Conservation (phyloP, 1,140 invertebrate genomes). For the Tribolium madens region DNA sequence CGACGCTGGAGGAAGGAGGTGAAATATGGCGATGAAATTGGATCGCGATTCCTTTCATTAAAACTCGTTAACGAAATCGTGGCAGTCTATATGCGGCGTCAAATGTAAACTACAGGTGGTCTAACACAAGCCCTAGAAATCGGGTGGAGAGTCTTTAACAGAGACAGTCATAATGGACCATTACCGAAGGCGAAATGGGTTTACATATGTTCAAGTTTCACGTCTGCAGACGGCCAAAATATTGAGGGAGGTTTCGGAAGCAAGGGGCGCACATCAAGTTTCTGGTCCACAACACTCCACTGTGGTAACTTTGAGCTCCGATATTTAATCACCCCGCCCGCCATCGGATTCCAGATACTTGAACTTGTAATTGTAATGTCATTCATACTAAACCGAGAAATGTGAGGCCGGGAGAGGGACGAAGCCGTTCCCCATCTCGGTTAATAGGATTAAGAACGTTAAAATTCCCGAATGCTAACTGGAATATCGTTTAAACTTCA, state of each 20-base stretch:
- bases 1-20: constrained; percentile 16
- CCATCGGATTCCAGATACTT: constrained; percentile 48
- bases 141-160: constrained; percentile 27
- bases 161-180: constrained; percentile 50
- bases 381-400: constrained; percentile 50
- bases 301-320: constrained; percentile 48
- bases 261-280: background rate
- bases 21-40: constrained; percentile 43
- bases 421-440: constrained; percentile 32
- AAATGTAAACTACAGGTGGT: constrained; percentile 51
- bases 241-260: background rate
- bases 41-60: constrained; percentile 47
- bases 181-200: constrained; percentile 50
- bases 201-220: constrained; percentile 49
- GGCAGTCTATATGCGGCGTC: constrained; percentile 32
- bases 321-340: constrained; percentile 46
- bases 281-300: constrained; percentile 43
- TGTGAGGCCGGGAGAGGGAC: constrained; percentile 25
- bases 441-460: constrained; percentile 51
- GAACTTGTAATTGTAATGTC: constrained; percentile 53
- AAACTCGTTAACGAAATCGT: constrained; percentile 46
- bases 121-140: constrained; percentile 34
- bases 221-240: constrained; percentile 38
- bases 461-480: constrained; percentile 49
- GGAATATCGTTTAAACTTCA: constrained; percentile 49